Evolutionary conservation across 2,113 vertebrate species (phyloP).

Genomic region (Oreochromis spilurus): DNA sequence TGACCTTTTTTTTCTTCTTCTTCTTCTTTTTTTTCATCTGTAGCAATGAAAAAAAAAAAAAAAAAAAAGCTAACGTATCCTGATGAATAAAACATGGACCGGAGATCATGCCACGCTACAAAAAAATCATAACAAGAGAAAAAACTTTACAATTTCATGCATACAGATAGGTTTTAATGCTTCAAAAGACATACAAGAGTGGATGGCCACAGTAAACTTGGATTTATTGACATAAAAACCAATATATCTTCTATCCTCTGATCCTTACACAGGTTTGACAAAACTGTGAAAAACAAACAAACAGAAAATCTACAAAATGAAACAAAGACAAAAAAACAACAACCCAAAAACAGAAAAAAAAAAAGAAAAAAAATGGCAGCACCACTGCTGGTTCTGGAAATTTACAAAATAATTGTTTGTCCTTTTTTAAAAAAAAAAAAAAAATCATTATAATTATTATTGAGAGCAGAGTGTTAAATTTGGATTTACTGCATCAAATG

Average conservation of each 20-base stretch:
- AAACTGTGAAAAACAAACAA: conserved; percentile 74
- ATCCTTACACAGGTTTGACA: conserved; percentile 90
- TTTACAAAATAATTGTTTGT: conserved; percentile 61
- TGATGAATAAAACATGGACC: conserved; percentile 38
- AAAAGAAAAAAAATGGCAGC: conserved; percentile 52
- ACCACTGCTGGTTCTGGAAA: conserved; percentile 65
- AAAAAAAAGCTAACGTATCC: neutral
- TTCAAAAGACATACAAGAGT: conserved; percentile 83
- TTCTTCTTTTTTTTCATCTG: conserved; percentile 41
- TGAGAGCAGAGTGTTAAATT: conserved; percentile 49
- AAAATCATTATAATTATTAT: neutral
- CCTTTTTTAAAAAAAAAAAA: neutral
- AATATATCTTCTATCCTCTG: conserved; percentile 82
- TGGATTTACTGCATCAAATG: conserved; percentile 50
- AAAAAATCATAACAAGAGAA: conserved; percentile 68
- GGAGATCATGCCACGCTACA: conserved; percentile 58
- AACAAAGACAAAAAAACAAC: conserved; percentile 1
- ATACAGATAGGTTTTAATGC: conserved; percentile 83
- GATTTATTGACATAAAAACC: conserved; percentile 90
- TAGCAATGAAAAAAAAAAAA: conserved; percentile 37
- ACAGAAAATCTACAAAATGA: conserved; percentile 68
- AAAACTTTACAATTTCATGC: conserved; percentile 80
- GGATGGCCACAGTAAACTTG: conserved; percentile 86
- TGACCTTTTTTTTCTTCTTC: conserved; percentile 43
- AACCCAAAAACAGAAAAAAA: neutral